Conservation (phyloP, 1,140 invertebrate genomes). For the Anastrepha obliqua region DNA sequence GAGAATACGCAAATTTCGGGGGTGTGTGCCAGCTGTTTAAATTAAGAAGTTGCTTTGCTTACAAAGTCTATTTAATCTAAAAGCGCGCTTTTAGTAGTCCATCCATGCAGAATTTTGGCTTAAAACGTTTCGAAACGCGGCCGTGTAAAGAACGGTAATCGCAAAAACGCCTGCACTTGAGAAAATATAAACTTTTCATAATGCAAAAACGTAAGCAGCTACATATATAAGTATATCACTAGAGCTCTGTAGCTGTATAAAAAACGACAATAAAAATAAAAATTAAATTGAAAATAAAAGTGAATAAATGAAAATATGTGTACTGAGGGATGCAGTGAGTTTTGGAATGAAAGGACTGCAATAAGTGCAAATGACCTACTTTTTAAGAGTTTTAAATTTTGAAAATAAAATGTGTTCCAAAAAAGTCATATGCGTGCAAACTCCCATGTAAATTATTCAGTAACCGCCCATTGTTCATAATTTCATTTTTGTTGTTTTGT, state of each 20-base stretch:
- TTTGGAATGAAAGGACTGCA: too few relatives aligned
- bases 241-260: too few relatives aligned
- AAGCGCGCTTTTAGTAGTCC: background rate
- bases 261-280: background rate
- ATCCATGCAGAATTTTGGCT: background rate
- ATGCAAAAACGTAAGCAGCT: slow-evolving; percentile 35
- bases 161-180: background rate
- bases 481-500: background rate
- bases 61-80: background rate
- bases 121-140: slow-evolving; percentile 17
- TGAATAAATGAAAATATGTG: background rate
- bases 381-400: too few relatives aligned
- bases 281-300: background rate
- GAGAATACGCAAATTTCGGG: too few relatives aligned
- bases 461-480: background rate
- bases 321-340: too few relatives aligned
- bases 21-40: background rate
- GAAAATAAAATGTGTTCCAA: too few relatives aligned
- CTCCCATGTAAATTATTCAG: background rate
- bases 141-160: background rate
- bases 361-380: too few relatives aligned
- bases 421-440: too few relatives aligned
- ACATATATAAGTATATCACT: background rate
- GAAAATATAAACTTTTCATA: background rate
- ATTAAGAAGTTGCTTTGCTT: background rate